phyloP scores from a whole-genome alignment of 2,888 invertebrate genomes.

The Agonopterix subpropinquella region DNA sequence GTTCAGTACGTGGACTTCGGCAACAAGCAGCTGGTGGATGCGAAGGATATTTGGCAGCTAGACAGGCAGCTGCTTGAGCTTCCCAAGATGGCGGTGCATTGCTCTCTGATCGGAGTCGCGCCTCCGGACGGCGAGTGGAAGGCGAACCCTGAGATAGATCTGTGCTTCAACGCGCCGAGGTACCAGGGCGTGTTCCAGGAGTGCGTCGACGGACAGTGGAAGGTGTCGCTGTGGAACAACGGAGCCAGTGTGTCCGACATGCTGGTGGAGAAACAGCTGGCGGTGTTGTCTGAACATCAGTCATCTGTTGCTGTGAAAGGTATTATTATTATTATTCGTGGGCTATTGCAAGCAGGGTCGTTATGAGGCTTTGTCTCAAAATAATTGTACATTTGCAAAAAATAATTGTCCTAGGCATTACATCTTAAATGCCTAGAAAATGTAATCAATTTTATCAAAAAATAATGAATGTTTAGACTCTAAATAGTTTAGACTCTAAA shows the following conservation, averaged over 20 bases:
- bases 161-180: slow-evolving; percentile 77
- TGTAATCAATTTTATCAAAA: too few relatives aligned
- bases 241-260: slow-evolving; percentile 63
- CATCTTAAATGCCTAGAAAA: too few relatives aligned
- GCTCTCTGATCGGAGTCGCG: slow-evolving; percentile 77
- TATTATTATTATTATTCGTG: too few relatives aligned
- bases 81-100: slow-evolving; percentile 83
- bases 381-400: too few relatives aligned
- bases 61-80: slow-evolving; percentile 79
- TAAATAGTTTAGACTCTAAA: too few relatives aligned
- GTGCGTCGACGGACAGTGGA: slow-evolving; percentile 56
- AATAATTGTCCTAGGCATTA: too few relatives aligned
- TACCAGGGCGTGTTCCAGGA: slow-evolving; percentile 77
- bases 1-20: slow-evolving; percentile 87
- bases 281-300: slow-evolving; percentile 47
- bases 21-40: slow-evolving; percentile 79
- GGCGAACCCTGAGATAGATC: slow-evolving; percentile 65
- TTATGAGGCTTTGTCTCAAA: too few relatives aligned
- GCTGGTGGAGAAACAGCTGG: slow-evolving; percentile 68
- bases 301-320: slow-evolving; percentile 62
- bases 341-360: too few relatives aligned
- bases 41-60: slow-evolving; percentile 80
- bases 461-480: too few relatives aligned
- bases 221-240: slow-evolving; percentile 64
- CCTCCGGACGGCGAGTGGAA: slow-evolving; percentile 78